Evolutionary conservation across 2,888 invertebrate species (phyloP).

Genomic region (Trilocha varians): DNA sequence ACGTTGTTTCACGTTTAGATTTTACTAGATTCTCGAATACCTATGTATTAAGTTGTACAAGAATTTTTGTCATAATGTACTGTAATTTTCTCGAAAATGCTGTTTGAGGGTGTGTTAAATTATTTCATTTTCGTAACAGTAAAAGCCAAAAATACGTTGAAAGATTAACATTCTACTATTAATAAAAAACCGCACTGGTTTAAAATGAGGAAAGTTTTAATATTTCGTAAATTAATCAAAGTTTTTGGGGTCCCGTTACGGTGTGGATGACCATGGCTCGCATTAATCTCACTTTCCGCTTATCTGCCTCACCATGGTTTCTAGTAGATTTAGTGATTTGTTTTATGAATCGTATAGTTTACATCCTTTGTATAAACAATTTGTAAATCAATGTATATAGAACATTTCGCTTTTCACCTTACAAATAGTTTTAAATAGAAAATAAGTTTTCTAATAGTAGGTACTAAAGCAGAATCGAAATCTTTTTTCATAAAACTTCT

Average conservation of each 20-base stretch:
- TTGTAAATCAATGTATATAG: too few species aligned
- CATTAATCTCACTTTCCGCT: conserved; percentile 18
- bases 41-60: too few species aligned
- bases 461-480: too few species aligned
- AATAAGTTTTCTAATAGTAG: too few species aligned
- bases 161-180: conserved; percentile 5
- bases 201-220: conserved; percentile 39
- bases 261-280: conserved; percentile 17
- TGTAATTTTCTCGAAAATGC: too few species aligned
- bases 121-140: background rate
- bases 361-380: background rate
- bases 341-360: background rate
- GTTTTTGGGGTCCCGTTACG: conserved; percentile 25
- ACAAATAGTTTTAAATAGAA: too few species aligned
- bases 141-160: background rate
- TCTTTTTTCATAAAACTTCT: too few species aligned
- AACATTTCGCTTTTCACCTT: too few species aligned
- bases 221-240: conserved; percentile 35
- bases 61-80: too few species aligned
- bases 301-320: conserved; percentile 4
- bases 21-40: too few species aligned
- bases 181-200: conserved; percentile 29
- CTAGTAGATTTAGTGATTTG: background rate
- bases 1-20: too few species aligned
- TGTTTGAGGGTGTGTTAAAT: background rate